Conservation (phyloP, 2,797 vertebrate genomes). For the Cynodonichthys magdalenae region DNA sequence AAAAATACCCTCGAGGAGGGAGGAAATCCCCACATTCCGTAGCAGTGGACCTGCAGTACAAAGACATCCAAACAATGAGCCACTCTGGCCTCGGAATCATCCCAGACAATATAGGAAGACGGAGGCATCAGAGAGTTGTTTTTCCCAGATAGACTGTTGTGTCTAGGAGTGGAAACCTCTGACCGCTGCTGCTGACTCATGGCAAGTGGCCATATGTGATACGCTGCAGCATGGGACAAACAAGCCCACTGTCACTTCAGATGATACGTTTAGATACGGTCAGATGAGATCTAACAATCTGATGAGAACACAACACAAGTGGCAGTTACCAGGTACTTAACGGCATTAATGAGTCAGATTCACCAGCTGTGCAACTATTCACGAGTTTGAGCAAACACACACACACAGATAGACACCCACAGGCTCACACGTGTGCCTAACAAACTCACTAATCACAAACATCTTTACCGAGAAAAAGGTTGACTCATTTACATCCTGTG, state of each 20-base stretch:
- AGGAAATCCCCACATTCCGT: conserved; percentile 80
- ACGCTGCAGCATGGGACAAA: conserved; percentile 62
- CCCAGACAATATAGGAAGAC: conserved; percentile 83
- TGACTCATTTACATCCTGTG: conserved; percentile 14
- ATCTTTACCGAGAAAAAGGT: conserved; percentile 7
- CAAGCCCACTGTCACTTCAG: conserved; percentile 39
- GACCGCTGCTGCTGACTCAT: conserved; percentile 68
- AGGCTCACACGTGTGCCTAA: neutral
- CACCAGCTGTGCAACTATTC: neutral
- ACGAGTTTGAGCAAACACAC: neutral
- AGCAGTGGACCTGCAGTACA: conserved; percentile 77
- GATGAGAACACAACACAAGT: neutral
- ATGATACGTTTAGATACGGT: conserved; percentile 8
- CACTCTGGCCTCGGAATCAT: conserved; percentile 78
- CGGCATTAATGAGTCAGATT: too few species aligned
- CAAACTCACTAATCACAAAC: conserved; percentile 7
- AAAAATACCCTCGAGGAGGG: conserved; percentile 76
- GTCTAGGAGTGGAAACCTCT: conserved; percentile 81
- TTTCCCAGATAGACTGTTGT: conserved; percentile 81
- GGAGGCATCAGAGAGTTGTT: conserved; percentile 77
- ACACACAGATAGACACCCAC: neutral
- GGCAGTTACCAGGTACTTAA: neutral
- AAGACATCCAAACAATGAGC: conserved; percentile 81
- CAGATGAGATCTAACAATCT: neutral
- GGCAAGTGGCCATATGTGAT: conserved; percentile 74